phyloP scores from a whole-genome alignment of 2,888 invertebrate species.

The Disparrhopalites patrizii region DNA sequence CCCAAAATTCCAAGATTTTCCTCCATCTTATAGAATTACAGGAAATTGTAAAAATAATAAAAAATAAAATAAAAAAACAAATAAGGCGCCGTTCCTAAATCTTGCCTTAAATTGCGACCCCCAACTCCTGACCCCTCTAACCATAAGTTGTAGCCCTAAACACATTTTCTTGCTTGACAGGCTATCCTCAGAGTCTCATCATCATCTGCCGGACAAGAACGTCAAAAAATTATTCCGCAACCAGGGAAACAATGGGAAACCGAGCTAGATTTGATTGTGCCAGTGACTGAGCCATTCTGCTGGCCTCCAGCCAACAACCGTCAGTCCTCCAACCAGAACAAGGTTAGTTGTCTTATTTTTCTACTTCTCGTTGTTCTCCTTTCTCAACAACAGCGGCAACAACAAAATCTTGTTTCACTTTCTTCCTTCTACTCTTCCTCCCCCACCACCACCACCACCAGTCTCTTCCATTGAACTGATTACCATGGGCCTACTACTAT shows the following conservation, averaged over 20 bases:
- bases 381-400: too few relatives aligned
- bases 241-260: constrained; percentile 45
- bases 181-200: constrained; percentile 10
- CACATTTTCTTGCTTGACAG: constrained; percentile 21
- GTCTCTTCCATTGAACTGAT: not conserved
- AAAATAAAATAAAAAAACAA: too few relatives aligned
- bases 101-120: too few relatives aligned
- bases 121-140: too few relatives aligned
- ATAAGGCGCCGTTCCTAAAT: too few relatives aligned
- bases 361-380: not conserved
- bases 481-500: too few relatives aligned
- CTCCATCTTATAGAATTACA: too few relatives aligned
- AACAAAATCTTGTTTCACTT: too few relatives aligned
- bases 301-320: constrained; percentile 38
- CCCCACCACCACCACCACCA: not conserved
- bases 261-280: constrained; percentile 46
- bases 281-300: constrained; percentile 37
- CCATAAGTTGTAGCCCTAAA: not conserved
- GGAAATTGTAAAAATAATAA: too few relatives aligned
- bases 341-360: constrained; percentile 12
- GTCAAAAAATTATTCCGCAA: constrained; percentile 31
- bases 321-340: constrained; percentile 25
- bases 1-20: too few relatives aligned
- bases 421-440: not conserved
- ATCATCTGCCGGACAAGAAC: constrained; percentile 20